Conservation (phyloP, 2,113 vertebrate genomes). For the Brachypteracias leptosomus region DNA sequence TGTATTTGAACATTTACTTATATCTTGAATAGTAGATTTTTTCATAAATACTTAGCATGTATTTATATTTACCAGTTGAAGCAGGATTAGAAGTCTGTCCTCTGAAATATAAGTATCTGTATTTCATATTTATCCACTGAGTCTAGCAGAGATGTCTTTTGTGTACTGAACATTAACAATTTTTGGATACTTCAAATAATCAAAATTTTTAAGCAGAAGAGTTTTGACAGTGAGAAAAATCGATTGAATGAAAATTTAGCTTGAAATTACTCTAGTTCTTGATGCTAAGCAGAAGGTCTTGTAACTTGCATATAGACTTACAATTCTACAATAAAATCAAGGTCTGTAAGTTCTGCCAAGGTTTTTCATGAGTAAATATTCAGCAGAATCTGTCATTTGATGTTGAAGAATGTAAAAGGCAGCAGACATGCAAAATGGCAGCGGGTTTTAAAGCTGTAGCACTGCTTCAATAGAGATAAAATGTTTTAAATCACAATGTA, state of each 20-base stretch:
- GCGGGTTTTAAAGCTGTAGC: background rate
- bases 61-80: background rate
- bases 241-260: background rate
- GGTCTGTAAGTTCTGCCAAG: background rate
- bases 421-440: background rate
- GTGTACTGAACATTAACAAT: background rate
- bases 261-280: background rate
- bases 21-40: background rate
- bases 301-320: background rate
- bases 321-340: background rate
- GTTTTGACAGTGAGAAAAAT: slow-evolving; percentile 13
- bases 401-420: background rate
- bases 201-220: background rate
- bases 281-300: background rate
- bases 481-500: background rate
- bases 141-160: background rate
- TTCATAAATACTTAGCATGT: background rate
- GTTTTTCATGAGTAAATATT: background rate
- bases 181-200: background rate
- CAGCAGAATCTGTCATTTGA: background rate
- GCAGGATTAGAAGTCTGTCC: background rate
- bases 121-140: background rate
- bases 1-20: background rate
- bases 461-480: background rate
- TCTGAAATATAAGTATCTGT: background rate